A percentile compares a stretch with the other conserved stretches of the same genome.
Conservation (phyloP, 2,113 vertebrate genomes). For the Podarcis cretensis region DNA sequence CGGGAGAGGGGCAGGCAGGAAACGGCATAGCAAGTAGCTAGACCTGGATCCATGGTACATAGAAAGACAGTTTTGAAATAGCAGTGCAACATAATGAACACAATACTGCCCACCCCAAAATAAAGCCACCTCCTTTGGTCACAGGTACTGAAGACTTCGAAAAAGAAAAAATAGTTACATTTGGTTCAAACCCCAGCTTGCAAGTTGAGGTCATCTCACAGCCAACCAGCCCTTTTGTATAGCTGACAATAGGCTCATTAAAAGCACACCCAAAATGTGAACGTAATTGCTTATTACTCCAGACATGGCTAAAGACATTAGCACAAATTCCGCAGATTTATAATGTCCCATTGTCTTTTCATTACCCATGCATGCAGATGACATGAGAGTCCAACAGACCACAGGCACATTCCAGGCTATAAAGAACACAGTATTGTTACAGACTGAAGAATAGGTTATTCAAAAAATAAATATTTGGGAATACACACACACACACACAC, state of each 20-base stretch:
- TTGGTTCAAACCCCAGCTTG: constrained; percentile 12
- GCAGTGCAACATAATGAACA: not conserved
- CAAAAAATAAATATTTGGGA: constrained; percentile 4
- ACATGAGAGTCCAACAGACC: constrained; percentile 1
- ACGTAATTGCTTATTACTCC: constrained; percentile 39
- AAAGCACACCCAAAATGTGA: constrained; percentile 42
- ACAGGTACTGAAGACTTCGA: not conserved
- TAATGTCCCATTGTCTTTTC: constrained; percentile 36
- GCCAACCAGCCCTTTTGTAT: not conserved
- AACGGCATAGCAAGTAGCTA: not conserved
- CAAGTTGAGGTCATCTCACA: constrained; percentile 9
- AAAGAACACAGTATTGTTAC: constrained; percentile 22
- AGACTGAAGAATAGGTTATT: constrained; percentile 7
- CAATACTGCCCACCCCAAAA: not conserved
- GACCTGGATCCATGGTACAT: no score
- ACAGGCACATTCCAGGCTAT: constrained; percentile 41
- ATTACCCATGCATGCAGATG: constrained; percentile 19
- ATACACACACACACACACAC: not conserved
- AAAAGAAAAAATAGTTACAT: not conserved
- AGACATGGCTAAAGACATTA: constrained; percentile 35
- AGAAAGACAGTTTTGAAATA: not conserved
- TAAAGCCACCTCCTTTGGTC: not conserved
- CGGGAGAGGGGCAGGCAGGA: not conserved
- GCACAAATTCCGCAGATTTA: constrained; percentile 34
- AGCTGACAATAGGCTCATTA: constrained; percentile 40